Conservation (phyloP, 2,888 invertebrate genomes). For the Isotomurus palustris region DNA sequence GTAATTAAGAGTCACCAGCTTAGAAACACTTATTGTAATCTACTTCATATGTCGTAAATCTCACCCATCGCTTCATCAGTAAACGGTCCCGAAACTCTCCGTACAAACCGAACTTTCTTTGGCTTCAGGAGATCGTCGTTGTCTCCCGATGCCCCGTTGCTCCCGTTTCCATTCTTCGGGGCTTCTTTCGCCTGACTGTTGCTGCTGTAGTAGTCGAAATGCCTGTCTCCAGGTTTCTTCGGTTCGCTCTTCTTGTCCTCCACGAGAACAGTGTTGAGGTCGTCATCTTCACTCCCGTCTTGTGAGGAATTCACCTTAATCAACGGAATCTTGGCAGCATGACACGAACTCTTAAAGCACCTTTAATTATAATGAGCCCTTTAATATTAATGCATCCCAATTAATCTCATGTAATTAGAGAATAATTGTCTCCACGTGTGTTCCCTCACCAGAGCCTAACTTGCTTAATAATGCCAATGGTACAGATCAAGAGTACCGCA, state of each 20-base stretch:
- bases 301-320: neutral
- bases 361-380: neutral
- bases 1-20: no score
- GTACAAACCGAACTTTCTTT: slow-evolving; percentile 5
- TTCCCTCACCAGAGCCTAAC: neutral
- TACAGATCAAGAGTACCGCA: neutral
- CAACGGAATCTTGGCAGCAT: neutral
- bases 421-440: no score
- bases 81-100: slow-evolving; percentile 9
- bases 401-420: neutral
- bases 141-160: neutral
- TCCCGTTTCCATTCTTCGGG: neutral
- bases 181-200: neutral
- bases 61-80: slow-evolving; percentile 7
- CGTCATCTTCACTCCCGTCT: neutral
- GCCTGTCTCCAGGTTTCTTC: neutral
- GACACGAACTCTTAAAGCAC: slow-evolving; percentile 4
- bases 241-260: neutral
- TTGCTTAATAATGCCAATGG: slow-evolving; percentile 5
- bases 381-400: neutral
- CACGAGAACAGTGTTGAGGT: neutral
- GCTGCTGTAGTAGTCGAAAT: slow-evolving; percentile 3
- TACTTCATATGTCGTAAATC: no score
- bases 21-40: no score
- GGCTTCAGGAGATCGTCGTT: neutral